Evolutionary conservation across 2,888 invertebrate genomes (phyloP), one percentile per base, ranked within the genome.

Genomic region (Strigamia maritima): DNA sequence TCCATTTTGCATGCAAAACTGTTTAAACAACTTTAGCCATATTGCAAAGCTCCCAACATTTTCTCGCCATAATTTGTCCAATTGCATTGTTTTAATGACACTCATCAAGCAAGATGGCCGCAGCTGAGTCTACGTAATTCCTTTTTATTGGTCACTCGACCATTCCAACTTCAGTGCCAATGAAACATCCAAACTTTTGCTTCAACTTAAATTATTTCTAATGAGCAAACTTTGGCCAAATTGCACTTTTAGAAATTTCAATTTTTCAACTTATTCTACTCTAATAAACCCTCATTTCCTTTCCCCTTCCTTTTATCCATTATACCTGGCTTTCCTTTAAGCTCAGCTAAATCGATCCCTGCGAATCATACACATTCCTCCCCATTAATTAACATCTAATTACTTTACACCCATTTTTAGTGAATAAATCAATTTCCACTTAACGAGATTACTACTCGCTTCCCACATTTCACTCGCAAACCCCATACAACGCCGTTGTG

Each of bases 121-220:
- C 49, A 49, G 49, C 49, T 49, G 49, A 49, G 49, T 49, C 49
- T 49, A n/a, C n/a, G n/a, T n/a, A 49, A 49, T 49, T 49, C 49
- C 49, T 49, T 49, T 49, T 49, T 49, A 49, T 49, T 49, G 49
- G 49, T 49, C 49, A 49, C 49, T 49, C 16, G n/a, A 12, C 16
- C 49, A 49, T 19, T 49, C 16, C 49, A 49, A 35, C n/a, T 40
- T 40, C n/a, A 19, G 49, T 19, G 49, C 16, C 16, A 49, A 49
- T 16, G 16, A 6, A 14, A 10, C 49, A 16, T 3, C 19, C 14
- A 16, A 49, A 49, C 49, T 49, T 35, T 35, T 35, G 35, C 49
- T 16, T 6, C 16, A 49, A 49, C 49, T 19, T 19, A 49, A 49
- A 49, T 49, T 49, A 49, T 49, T 49, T 49, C 49, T 49, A 49